A percentile compares a stretch with the other conserved stretches of the same genome.
These are phyloP conservation scores for Equus przewalskii DNA, from an alignment of 2,113 vertebrate species.

Conservation along the genomic window DNA sequence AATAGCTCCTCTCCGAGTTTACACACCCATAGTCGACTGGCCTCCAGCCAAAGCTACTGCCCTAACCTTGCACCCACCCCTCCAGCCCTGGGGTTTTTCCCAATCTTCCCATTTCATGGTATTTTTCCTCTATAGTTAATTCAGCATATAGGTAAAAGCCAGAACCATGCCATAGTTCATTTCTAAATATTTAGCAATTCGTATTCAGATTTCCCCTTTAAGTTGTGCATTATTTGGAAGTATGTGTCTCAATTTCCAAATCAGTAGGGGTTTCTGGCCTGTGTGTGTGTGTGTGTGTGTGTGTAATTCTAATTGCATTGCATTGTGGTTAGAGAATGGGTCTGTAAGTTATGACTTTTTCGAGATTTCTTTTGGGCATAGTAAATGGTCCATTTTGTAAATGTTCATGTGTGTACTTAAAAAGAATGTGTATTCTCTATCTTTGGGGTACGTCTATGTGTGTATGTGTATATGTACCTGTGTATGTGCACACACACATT, in stretches of 20 bases:
- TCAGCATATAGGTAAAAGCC: neutral
- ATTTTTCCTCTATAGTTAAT: neutral
- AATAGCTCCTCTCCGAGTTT: neutral
- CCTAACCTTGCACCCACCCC: neutral
- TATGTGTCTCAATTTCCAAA: neutral
- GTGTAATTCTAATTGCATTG: neutral
- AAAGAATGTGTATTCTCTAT: neutral
- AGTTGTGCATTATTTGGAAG: neutral
- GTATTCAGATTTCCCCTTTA: neutral
- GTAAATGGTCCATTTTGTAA: neutral
- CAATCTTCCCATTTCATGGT: neutral
- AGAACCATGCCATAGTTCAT: neutral
- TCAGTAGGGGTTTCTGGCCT: neutral
- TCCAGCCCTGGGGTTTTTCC: neutral
- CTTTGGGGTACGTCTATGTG: neutral
- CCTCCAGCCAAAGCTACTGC: neutral
- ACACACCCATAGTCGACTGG: neutral
- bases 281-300: too few relatives aligned
- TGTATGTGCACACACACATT: neutral
- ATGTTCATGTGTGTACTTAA: neutral
- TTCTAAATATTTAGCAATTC: neutral
- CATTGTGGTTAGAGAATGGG: neutral
- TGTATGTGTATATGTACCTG: neutral
- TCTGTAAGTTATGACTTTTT: neutral
- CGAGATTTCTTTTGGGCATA: neutral